phyloP scores from a whole-genome alignment of 2,113 vertebrate species.

The Crotophaga sulcirostris region DNA sequence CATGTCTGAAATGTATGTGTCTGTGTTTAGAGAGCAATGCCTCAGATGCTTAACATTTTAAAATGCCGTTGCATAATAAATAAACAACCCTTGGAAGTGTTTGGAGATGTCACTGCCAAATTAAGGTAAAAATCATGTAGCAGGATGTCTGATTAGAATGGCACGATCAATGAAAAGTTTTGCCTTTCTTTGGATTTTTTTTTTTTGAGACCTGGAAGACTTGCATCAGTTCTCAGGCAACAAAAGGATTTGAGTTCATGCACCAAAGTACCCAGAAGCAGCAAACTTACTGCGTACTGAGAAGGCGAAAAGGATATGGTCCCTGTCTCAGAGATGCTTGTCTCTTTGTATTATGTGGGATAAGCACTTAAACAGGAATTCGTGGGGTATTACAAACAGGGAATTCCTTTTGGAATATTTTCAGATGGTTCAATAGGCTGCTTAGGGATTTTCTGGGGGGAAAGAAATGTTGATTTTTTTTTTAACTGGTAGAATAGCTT shows the following conservation, averaged over 20 bases:
- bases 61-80: constrained; percentile 22
- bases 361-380: neutral
- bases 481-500: neutral
- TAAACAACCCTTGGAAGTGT: neutral
- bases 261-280: neutral
- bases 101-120: neutral
- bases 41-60: constrained; percentile 32
- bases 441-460: accelerated
- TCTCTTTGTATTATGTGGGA: neutral
- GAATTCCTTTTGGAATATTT: neutral
- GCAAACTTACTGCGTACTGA: neutral
- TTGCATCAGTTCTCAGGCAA: neutral
- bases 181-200: neutral
- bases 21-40: neutral
- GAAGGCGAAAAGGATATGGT: accelerated
- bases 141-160: neutral
- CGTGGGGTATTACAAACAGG: neutral
- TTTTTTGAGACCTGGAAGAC: neutral
- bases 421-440: neutral
- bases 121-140: neutral
- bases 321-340: accelerated
- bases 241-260: neutral
- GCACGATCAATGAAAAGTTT: neutral
- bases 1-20: neutral
- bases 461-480: accelerated